Base-by-base conservation (phyloP, 2,797 vertebrate genomes). In the Xenopus petersii region DNA sequence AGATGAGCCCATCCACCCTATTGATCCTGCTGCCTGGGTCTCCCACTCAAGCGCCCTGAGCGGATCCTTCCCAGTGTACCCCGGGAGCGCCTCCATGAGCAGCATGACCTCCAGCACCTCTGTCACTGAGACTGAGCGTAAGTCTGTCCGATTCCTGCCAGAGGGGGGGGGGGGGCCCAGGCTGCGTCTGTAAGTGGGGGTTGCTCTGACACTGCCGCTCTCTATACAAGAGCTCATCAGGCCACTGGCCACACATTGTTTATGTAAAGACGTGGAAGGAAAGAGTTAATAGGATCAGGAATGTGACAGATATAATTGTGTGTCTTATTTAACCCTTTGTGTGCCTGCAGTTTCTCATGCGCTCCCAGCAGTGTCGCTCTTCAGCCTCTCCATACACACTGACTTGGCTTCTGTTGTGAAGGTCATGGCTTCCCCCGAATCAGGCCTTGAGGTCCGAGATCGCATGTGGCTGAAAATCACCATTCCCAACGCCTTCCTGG, bases 341-440 rank as follows among this genome's bases (percentile, higher is more conserved):
- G 54, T 61, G 24, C 10, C 33, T 26, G 8, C 62, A 77, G 75
- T 77, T 9, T 77, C 75, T 26, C 75, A 72, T 7, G 68, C 75
- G 0, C 75, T 76, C 1, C 75, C 75, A 1, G 47, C 75, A 5
- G 75, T 77, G 16, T 77, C 75, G 8, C 69, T 77, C 56, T 95
- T 95, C 79, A 94, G 93, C 77, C 87, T 97, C 71, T 97, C 95
- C 1, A 86, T 96, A 64, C 95, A 96, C 84, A 96, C 95, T 1
- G 95, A 97, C 82, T 94, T 97, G 95, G 95, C 94, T 0, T 96
- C 95, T 0, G 94, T 97, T 0, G 95, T 94, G 73, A 96, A 96
- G 80, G 95, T 95, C 21, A 97, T 97, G 95, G 95, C 95, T 1
- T 95, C 95, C 0, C 94, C 95, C 0, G 95, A 97, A 81, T 97